Evolutionary conservation across 2,797 vertebrate genomes (phyloP).

Genomic region (Acanthurus leucopareius): DNA sequence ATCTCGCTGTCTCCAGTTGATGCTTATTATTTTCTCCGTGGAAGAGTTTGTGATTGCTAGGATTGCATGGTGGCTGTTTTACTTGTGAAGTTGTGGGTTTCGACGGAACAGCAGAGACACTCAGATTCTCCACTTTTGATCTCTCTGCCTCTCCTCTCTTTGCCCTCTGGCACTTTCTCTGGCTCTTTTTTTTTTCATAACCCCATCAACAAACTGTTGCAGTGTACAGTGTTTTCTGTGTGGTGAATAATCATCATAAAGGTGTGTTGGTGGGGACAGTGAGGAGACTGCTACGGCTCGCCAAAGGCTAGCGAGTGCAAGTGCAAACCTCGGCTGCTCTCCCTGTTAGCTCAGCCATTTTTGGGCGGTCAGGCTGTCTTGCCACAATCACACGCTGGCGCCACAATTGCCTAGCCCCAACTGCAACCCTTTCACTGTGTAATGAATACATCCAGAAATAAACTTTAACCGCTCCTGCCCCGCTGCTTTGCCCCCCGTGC

Average conservation of each 20-base stretch:
- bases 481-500: slow-evolving; percentile 74
- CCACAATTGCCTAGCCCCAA: slow-evolving; percentile 90
- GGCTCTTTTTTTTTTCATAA: slow-evolving; percentile 26
- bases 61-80: slow-evolving; percentile 76
- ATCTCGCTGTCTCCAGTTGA: slow-evolving; percentile 51
- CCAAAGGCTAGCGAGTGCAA: slow-evolving; percentile 72
- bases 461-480: slow-evolving; percentile 85
- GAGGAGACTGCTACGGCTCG: slow-evolving; percentile 41
- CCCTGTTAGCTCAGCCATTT: slow-evolving; percentile 95
- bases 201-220: slow-evolving; percentile 74
- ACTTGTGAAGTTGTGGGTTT: slow-evolving; percentile 58
- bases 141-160: slow-evolving; percentile 48
- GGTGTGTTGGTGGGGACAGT: slow-evolving; percentile 83
- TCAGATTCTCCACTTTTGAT: slow-evolving; percentile 25
- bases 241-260: slow-evolving; percentile 81
- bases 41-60: slow-evolving; percentile 78
- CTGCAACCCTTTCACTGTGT: slow-evolving; percentile 91
- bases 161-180: slow-evolving; percentile 43
- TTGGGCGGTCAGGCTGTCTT: slow-evolving; percentile 94
- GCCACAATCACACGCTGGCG: slow-evolving; percentile 95
- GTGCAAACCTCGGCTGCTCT: slow-evolving; percentile 83
- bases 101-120: slow-evolving; percentile 42
- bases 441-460: slow-evolving; percentile 97
- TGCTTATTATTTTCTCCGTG: slow-evolving; percentile 72
- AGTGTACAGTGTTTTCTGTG: slow-evolving; percentile 70